Evolutionary conservation across 2,888 invertebrate species (phyloP), one percentile per base, ranked within the genome.

Genomic region (Megalurothrips usitatus): DNA sequence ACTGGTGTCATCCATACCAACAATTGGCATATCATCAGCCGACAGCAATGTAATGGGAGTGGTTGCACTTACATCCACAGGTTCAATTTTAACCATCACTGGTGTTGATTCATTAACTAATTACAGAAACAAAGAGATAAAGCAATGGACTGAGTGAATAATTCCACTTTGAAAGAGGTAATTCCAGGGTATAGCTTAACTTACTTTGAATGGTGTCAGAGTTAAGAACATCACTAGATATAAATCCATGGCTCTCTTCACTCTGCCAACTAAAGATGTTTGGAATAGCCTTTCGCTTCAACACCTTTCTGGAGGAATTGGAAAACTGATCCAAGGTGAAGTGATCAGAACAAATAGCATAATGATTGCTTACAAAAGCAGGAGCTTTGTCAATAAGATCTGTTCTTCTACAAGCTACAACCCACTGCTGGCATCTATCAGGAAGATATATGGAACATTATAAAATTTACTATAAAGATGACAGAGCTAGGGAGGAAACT

Each of bases 281-380:
- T 14, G 84, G 84, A 12, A 84, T 83, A 26, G 84, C 84, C 19
- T 83, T 84, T 47, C 84, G 63, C 81, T 84, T 84, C 23, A 84
- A 81, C 28, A 84, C 68, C 11, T 84, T 84, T 3, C 83, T 82
- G 0, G 84, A 83, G 80, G 84, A 83, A 81, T 83, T 84, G 12
- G 84, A 83, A 81, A 84, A 84, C 79, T 84, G 84, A 52, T 84
- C 84, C 48, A 82, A 79, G 47, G 82, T 81, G 80, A 84, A 84
- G 82, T 84, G 84, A 80, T 84, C 84, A 28, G 83, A 82, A 80
- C 84, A 84, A 19, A 84, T 83, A 17, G 84, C 82, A 28, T 83
- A 83, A 14, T 83, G 82, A 10, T 82, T 79, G 28, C 82, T 83
- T 11, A 84, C 78, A 58, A 79, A 79, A n/a, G 83, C 78, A 12